Evolutionary conservation across 2,797 vertebrate species (phyloP), one percentile per base, ranked within the genome.

Genomic region (Leptodactylus fallax): DNA sequence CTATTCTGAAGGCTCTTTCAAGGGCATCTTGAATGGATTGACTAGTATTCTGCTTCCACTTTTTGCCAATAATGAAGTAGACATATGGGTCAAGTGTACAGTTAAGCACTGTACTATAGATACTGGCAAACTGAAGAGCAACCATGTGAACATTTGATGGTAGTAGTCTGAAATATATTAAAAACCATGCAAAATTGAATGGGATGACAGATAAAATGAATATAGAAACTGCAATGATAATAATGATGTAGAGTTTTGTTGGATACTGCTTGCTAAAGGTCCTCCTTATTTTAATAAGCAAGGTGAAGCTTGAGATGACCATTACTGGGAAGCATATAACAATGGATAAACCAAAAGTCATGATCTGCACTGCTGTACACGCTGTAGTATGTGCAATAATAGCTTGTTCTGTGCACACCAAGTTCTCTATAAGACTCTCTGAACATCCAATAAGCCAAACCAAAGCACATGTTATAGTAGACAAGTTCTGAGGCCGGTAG

Each of bases 281-380:
- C 63, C 23, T 69, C 55, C 27, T 69, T 69, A 86, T 51, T 13
- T 21, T 71, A 9, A 86, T 56, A 0, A 89, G 27, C 16, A 89
- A 58, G 25, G 21, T 85, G 7, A 36, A 16, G 61, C 88, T 89
- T 14, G 71, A 89, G 71, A 79, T 19, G 13, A 89, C 13, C 88
- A 89, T 86, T 8, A 89, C 51, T 60, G 88, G 88, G 13, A 89
- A 63, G 60, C 88, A 89, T 72, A 89, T 83, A 10, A 45, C 74
- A 45, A 89, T 79, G 17, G 71, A 55, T 71, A 86, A 77, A 53
- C 67, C 47, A 61, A 89, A 89, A 51, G 61, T 58, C 47, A 86
- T 86, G 14, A 89, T 77, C 23, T 86, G 17, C 27, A 86, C 72
- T 21, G 36, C 88, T 53, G 79, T 86, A 72, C 88, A 89, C 8